Conservation (phyloP, 2,888 invertebrate species). For the Eledone cirrhosa region DNA sequence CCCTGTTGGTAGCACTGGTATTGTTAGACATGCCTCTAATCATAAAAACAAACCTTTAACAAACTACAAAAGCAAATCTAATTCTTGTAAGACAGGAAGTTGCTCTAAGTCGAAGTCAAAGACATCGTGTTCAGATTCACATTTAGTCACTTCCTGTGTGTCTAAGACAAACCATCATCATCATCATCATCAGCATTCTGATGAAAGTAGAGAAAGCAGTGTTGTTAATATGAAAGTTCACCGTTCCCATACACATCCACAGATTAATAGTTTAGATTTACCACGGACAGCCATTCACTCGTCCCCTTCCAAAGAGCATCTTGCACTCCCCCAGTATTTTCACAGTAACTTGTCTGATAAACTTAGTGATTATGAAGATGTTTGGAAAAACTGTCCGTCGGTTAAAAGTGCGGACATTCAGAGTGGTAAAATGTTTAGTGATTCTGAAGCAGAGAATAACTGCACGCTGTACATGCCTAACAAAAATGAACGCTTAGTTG, state of each 20-base stretch:
- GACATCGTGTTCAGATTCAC: slow-evolving; percentile 8
- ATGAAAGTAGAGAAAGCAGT: background rate
- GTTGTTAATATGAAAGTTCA: background rate
- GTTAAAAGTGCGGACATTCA: slow-evolving; percentile 38
- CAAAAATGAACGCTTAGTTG: too few species aligned
- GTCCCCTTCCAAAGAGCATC: slow-evolving; percentile 46
- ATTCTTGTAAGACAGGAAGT: background rate
- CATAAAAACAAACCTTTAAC: background rate
- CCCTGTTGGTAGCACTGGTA: background rate
- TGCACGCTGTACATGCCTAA: too few species aligned
- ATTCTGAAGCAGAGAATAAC: background rate
- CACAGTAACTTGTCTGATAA: slow-evolving; percentile 89
- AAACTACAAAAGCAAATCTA: background rate
- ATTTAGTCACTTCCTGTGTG: background rate
- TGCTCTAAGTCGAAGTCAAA: background rate
- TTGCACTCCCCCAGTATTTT: slow-evolving; percentile 72
- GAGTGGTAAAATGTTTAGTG: slow-evolving; percentile 30
- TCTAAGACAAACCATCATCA: background rate
- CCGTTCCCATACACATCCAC: slow-evolving; percentile 18
- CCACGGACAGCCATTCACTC: slow-evolving; percentile 38
- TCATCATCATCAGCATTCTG: background rate
- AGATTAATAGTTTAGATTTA: background rate
- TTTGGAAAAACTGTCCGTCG: slow-evolving; percentile 73
- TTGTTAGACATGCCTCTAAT: too few species aligned
- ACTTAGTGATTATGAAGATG: slow-evolving; percentile 93